Percentiles rank a stretch among this genome's conserved stretches.
Conservation (phyloP, 2,888 invertebrate species). For the Coelinius sp. region DNA sequence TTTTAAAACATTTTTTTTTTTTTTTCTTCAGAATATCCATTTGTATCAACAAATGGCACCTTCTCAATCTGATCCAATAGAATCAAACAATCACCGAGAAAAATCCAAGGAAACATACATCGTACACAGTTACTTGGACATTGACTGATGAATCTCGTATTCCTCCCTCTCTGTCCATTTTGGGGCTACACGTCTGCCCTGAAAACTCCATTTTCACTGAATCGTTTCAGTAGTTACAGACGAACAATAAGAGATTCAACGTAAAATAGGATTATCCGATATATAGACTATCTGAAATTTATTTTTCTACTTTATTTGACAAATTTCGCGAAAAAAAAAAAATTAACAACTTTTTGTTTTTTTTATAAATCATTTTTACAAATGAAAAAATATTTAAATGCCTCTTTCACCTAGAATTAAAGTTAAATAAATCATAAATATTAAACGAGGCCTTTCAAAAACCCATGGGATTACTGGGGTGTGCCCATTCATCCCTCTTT, state of each 20-base stretch:
- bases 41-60: not conserved
- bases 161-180: not conserved
- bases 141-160: constrained; percentile 51
- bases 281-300: constrained; percentile 14
- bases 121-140: constrained; percentile 40
- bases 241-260: not conserved
- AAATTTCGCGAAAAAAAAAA: too few relatives aligned
- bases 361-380: not conserved
- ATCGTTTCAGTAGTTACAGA: constrained; percentile 6
- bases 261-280: constrained; percentile 5
- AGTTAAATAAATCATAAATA: constrained; percentile 71
- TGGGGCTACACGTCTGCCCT: constrained; percentile 19
- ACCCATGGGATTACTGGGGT: constrained; percentile 65
- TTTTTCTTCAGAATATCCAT: not conserved
- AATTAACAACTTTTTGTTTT: too few relatives aligned
- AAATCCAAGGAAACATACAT: not conserved
- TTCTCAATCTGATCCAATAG: not conserved
- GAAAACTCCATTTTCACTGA: constrained; percentile 29
- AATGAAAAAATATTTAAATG: constrained; percentile 51
- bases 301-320: constrained; percentile 8
- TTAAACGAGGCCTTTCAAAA: constrained; percentile 70
- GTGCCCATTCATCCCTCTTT: constrained; percentile 39
- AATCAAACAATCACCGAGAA: constrained; percentile 45
- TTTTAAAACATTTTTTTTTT: not conserved
- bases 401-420: constrained; percentile 69